phyloP scores from a whole-genome alignment of 2,797 vertebrate genomes.

The Enteromius unitaeniatus region DNA sequence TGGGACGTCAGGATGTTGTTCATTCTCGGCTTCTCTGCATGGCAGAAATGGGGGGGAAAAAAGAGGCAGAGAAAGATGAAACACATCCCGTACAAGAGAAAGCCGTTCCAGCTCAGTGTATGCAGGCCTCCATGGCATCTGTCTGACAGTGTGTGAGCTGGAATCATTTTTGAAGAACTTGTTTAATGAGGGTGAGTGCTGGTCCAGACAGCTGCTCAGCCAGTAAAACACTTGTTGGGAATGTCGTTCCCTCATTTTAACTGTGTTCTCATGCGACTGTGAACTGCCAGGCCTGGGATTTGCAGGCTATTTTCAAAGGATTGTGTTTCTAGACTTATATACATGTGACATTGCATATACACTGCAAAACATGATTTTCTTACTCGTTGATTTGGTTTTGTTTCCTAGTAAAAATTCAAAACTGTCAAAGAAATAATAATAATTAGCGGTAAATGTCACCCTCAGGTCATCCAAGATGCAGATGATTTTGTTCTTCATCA shows the following conservation, averaged over 20 bases:
- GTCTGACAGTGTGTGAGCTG: background rate
- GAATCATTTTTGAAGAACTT: background rate
- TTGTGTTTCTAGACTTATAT: constrained; percentile 1
- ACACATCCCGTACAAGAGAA: background rate
- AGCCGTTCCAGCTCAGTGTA: constrained; percentile 53
- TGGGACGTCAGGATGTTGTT: constrained; percentile 98
- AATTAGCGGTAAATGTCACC: background rate
- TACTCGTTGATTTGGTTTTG: background rate
- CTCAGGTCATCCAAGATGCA: background rate
- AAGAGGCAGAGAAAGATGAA: constrained; percentile 30
- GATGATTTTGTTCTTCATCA: background rate
- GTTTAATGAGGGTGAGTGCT: constrained; percentile 11
- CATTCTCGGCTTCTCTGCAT: constrained; percentile 88
- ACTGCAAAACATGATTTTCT: background rate
- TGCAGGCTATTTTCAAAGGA: background rate
- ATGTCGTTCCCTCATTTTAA: constrained; percentile 4
- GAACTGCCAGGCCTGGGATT: constrained; percentile 5
- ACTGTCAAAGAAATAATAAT: no score
- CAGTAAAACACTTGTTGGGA: constrained; percentile 23
- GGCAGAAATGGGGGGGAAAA: background rate
- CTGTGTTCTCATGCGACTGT: background rate
- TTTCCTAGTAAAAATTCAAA: background rate
- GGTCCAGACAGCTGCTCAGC: background rate
- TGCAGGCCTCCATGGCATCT: constrained; percentile 16
- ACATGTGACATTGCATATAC: background rate